Conservation (phyloP, 2,888 invertebrate species). For the Norana najaformis region DNA sequence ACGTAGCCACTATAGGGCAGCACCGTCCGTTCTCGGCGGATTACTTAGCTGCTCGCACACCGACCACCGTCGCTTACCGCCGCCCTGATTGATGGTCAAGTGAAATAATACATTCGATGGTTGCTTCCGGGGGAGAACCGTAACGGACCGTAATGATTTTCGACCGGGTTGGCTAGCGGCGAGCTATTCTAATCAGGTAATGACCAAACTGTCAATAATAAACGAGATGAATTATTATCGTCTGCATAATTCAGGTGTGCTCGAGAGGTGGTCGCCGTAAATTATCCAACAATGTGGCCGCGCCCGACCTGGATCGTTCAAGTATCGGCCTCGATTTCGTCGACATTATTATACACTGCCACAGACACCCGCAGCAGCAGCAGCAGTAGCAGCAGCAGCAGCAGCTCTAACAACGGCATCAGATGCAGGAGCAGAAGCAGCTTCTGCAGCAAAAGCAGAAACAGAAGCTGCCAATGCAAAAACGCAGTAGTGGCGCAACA, state of each 20-base stretch:
- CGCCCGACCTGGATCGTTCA: not conserved
- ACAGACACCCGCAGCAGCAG: conserved; percentile 1
- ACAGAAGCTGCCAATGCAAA: not conserved
- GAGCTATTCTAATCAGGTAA: conserved; percentile 13
- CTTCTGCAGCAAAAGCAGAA: not conserved
- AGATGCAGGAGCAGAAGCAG: not conserved
- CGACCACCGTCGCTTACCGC: not conserved
- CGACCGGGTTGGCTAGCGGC: not conserved
- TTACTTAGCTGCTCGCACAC: not conserved
- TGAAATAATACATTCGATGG: not conserved
- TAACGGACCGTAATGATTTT: conserved; percentile 5
- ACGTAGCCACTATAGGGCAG: not conserved
- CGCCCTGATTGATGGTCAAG: not conserved
- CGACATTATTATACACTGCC: conserved; percentile 13
- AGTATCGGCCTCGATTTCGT: not conserved
- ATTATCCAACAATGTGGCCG: not conserved
- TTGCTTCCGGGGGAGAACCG: not conserved
- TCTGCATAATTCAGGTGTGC: conserved; percentile 13
- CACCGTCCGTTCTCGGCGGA: not conserved
- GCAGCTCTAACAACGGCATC: not conserved
- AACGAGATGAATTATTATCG: conserved; percentile 15
- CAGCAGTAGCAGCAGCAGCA: no score
- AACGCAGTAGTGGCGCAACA: not conserved
- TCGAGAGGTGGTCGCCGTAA: not conserved
- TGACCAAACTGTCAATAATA: conserved; percentile 17